phyloP scores from a whole-genome alignment of 2,888 invertebrate species.

The Apantesis nais region DNA sequence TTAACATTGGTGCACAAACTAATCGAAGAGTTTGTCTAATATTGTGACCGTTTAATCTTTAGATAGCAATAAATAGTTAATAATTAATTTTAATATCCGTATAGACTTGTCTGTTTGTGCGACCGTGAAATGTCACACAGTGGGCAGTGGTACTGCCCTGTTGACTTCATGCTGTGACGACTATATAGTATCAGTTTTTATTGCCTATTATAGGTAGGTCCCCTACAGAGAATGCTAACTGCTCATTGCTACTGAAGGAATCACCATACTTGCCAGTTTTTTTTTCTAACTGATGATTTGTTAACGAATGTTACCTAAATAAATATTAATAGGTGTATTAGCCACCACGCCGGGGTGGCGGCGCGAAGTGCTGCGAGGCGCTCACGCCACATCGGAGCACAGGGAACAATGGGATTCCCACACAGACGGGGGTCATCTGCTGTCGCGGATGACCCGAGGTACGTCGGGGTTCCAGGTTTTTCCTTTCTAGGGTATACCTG shows the following conservation, averaged over 20 bases:
- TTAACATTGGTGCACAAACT: too few species aligned
- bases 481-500: too few species aligned
- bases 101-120: background rate
- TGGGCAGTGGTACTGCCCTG: background rate
- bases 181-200: background rate
- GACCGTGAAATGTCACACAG: constrained; percentile 1
- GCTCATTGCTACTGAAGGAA: background rate
- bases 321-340: background rate
- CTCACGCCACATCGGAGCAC: too few species aligned
- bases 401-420: too few species aligned
- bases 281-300: background rate
- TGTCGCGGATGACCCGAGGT: too few species aligned
- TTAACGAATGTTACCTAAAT: background rate
- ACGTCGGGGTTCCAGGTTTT: too few species aligned
- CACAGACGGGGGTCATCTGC: too few species aligned
- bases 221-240: background rate
- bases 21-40: too few species aligned
- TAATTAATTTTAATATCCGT: background rate
- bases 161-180: background rate
- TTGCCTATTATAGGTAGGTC: background rate
- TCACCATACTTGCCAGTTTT: background rate
- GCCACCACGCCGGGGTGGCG: too few species aligned
- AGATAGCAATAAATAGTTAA: background rate
- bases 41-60: too few species aligned
- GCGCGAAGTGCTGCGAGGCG: too few species aligned